Evolutionary conservation across 2,888 invertebrate species (phyloP), one percentile per base, ranked within the genome.

Genomic region (Geophilus truncorum): DNA sequence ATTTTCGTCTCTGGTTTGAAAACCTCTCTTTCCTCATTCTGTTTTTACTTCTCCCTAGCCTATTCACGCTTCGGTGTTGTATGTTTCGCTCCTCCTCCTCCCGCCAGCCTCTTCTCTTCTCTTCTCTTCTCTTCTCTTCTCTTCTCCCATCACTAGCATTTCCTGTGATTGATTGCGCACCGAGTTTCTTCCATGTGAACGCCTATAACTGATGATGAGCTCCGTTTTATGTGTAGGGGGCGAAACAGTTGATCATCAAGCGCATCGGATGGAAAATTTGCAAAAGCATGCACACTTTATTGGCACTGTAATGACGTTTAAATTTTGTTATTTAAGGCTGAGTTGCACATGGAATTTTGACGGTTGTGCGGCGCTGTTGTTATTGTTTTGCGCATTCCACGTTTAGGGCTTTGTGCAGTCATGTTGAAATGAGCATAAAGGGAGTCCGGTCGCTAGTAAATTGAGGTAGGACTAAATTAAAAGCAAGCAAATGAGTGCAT

Each of bases 191-290:
- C 70, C 70, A 70, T 70, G 12, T 70, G 70, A 70, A 70, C 70
- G 70, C 70, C 70, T 70, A 70, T 70, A 70, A 70, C 70, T 70
- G 70, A 70, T 70, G 70, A 70, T 70, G 70, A 70, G 70, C 70
- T 70, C 70, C 70, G 70, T 70, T 70, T 70, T 70, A 70, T 70
- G 70, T 70, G 70, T 51, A 70, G 70, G 70, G 70, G 28, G 70
- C 70, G 70, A 70, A 70, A 70, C 70, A 70, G 70, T 70, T 70
- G 70, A 70, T 70, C 70, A 70, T 70, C 70, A 70, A 70, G 70
- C 70, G 70, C 70, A 70, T 70, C 70, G 70, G 70, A 28, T 70
- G 70, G 70, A 70, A 70, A 70, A 70, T 70, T 70, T 70, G 70
- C 70, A 70, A 70, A 70, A 70, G 70, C 70, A 70, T 70, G 70